Conservation (phyloP, 2,113 vertebrate genomes). For the Epinephelus moara region DNA sequence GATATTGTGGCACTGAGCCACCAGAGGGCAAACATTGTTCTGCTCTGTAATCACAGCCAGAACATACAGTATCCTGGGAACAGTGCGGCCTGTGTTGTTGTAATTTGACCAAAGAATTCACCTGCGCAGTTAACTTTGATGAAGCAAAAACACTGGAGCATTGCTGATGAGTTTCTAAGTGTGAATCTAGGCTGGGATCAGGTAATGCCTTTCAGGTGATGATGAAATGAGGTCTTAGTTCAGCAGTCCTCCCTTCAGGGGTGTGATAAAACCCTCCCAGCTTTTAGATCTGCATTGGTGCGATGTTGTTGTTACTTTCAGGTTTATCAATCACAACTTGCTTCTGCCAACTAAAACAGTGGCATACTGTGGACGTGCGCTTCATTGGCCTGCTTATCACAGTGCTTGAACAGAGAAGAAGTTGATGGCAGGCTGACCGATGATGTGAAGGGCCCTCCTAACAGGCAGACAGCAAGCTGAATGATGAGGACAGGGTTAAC, state of each 20-base stretch:
- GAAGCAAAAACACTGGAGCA: conserved; percentile 5
- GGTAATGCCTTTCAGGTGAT: neutral
- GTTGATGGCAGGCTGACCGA: conserved; percentile 54
- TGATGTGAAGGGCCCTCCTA: conserved; percentile 49
- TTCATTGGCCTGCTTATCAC: conserved; percentile 50
- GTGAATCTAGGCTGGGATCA: conserved; percentile 2
- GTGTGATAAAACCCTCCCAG: conserved; percentile 9
- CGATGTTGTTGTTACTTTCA: conserved; percentile 22
- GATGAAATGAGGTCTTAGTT: conserved; percentile 4
- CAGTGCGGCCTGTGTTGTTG: conserved; percentile 1
- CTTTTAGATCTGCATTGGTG: neutral
- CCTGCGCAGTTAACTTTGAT: neutral
- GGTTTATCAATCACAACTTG: conserved; percentile 32
- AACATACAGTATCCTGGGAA: conserved; percentile 19
- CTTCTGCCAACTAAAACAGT: conserved; percentile 14
- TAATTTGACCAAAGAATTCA: conserved; percentile 24
- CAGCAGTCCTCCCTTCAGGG: neutral
- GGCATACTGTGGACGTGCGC: conserved; percentile 2
- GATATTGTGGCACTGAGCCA: conserved; percentile 26
- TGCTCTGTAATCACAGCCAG: conserved; percentile 30
- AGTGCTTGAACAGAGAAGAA: conserved; percentile 39
- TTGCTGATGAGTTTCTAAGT: conserved; percentile 2
- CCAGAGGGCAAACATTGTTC: conserved; percentile 27
- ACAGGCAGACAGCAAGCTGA: conserved; percentile 70
- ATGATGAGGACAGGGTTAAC: conserved; percentile 81